phyloP scores from a whole-genome alignment of 2,888 invertebrate species.

The Cantharis flavilabris region DNA sequence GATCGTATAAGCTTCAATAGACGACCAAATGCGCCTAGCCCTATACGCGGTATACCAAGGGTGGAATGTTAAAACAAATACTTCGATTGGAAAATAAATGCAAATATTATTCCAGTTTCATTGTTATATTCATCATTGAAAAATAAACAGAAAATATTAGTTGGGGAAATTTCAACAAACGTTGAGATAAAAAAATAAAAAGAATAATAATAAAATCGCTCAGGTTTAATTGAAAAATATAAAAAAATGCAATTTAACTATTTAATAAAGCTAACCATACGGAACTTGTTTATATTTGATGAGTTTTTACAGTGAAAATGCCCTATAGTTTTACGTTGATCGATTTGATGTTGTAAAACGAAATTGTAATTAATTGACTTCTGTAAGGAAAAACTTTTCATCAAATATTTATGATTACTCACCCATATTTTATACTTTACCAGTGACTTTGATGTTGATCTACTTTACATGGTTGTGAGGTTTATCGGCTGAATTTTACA shows the following conservation, averaged over 20 bases:
- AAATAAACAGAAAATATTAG: neutral
- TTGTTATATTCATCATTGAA: neutral
- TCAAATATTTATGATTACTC: slow-evolving; percentile 1
- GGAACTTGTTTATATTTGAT: neutral
- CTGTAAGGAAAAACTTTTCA: neutral
- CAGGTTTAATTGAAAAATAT: neutral
- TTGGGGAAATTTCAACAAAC: neutral
- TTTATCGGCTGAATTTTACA: neutral
- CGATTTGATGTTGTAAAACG: neutral
- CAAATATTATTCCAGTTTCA: neutral
- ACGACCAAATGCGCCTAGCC: neutral
- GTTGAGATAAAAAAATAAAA: neutral
- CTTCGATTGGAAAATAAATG: neutral
- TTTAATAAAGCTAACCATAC: neutral
- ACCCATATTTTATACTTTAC: neutral
- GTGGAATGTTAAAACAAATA: too few species aligned
- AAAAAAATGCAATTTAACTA: neutral
- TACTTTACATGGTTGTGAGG: neutral
- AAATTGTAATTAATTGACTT: neutral
- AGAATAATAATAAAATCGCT: neutral
- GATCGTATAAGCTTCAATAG: too few species aligned
- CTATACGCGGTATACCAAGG: neutral
- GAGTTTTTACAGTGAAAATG: neutral
- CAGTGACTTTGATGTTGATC: neutral
- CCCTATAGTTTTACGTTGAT: neutral